Conservation (phyloP, 2,113 vertebrate genomes). For the Podiceps cristatus region DNA sequence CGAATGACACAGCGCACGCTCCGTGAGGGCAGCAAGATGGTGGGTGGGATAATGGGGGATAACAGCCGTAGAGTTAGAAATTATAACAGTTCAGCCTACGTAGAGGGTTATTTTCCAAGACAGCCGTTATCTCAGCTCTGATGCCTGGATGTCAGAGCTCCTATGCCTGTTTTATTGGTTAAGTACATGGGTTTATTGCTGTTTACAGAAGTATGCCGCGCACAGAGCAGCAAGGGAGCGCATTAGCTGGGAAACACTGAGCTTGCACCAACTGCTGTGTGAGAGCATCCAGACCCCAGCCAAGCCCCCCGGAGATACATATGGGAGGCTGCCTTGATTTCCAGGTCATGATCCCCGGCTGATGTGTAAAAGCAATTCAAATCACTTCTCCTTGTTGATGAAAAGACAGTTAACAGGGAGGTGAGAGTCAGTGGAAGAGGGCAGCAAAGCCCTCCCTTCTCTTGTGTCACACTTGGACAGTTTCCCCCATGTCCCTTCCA, state of each 20-base stretch:
- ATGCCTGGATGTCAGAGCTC: not conserved
- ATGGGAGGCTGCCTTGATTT: not conserved
- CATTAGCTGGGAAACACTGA: not conserved
- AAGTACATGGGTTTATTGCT: not conserved
- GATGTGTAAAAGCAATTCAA: not conserved
- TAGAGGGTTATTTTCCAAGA: not conserved
- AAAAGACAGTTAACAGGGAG: not conserved
- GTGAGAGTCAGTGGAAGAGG: not conserved
- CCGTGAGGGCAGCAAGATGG: rapidly evolving
- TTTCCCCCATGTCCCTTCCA: not conserved
- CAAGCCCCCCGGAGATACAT: rapidly evolving
- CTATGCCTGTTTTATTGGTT: not conserved
- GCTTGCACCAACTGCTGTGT: not conserved
- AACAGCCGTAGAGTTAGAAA: not conserved
- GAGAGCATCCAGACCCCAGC: not conserved
- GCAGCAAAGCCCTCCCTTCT: not conserved
- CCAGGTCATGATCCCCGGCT: not conserved
- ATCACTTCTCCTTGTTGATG: not conserved
- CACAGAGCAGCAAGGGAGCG: not conserved
- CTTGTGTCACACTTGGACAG: not conserved
- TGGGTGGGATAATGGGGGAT: not conserved
- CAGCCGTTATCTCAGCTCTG: not conserved
- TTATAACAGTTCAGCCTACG: not conserved
- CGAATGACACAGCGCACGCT: not conserved
- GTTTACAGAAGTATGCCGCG: not conserved